Evolutionary conservation across 2,888 invertebrate genomes (phyloP).

Genomic region (Helobdella robusta): DNA sequence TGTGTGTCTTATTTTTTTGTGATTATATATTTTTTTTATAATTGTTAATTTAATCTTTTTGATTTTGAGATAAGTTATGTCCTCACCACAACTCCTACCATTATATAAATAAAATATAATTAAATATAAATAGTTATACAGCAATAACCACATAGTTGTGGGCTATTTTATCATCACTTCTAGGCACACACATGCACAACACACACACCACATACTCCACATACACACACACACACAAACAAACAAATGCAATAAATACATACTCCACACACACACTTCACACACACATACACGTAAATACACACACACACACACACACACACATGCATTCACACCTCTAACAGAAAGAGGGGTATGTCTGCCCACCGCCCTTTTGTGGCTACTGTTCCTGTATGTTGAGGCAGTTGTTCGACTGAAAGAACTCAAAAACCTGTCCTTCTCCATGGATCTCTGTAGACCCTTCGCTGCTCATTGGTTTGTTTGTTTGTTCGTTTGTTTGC

Average conservation of each 20-base stretch:
- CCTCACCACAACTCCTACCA: too few species aligned
- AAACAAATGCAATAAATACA: background rate
- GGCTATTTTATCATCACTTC: background rate
- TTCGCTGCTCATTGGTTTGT: constrained; percentile 88
- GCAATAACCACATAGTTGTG: too few species aligned
- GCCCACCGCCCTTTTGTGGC: constrained; percentile 85
- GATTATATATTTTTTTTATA: too few species aligned
- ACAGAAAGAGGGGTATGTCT: constrained; percentile 82
- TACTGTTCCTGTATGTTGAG: constrained; percentile 86
- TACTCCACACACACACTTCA: background rate
- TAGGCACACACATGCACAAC: background rate
- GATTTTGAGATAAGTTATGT: too few species aligned
- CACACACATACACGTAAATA: too few species aligned
- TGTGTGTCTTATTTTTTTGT: too few species aligned
- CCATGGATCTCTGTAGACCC: constrained; percentile 81
- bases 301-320: background rate
- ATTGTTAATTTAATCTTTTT: too few species aligned
- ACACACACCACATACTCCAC: background rate
- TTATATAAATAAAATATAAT: too few species aligned
- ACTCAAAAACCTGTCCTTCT: constrained; percentile 70
- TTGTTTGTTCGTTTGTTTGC: too few species aligned
- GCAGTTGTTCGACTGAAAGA: constrained; percentile 72
- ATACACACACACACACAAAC: too few species aligned
- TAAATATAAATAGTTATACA: too few species aligned
- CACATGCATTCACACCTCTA: too few species aligned